Conservation (phyloP, 2,888 invertebrate species). For the Caenorhabditis becei region DNA sequence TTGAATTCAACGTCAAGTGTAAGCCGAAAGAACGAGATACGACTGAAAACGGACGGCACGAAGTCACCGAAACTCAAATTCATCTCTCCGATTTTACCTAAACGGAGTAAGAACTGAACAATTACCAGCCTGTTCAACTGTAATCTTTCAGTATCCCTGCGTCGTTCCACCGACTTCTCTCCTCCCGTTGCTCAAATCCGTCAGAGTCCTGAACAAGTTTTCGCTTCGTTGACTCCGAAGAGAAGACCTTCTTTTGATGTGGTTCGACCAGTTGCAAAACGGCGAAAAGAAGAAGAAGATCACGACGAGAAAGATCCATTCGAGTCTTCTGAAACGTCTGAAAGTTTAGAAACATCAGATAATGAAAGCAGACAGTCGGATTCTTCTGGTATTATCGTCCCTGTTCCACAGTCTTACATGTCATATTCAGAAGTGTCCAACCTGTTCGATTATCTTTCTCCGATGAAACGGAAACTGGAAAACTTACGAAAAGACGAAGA, state of each 20-base stretch:
- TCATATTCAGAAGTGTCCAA: constrained; percentile 36
- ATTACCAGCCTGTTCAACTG: too few species aligned
- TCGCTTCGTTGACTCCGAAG: constrained; percentile 50
- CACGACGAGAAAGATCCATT: constrained; percentile 1
- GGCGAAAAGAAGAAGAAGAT: constrained; percentile 31
- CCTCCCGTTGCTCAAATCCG: constrained; percentile 20
- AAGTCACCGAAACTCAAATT: constrained; percentile 16
- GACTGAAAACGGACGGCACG: constrained; percentile 6
- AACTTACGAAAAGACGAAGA: background rate
- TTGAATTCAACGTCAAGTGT: too few species aligned
- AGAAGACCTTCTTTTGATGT: constrained; percentile 26
- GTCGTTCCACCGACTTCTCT: background rate
- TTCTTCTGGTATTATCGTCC: background rate
- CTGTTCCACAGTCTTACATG: background rate
- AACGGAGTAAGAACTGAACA: too few species aligned
- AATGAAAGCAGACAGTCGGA: background rate
- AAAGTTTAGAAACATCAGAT: constrained; percentile 4
- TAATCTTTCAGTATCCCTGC: constrained; percentile 9
- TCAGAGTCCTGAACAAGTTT: constrained; percentile 54
- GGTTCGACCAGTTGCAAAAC: constrained; percentile 5
- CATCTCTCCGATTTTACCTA: constrained; percentile 22
- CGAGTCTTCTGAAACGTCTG: background rate
- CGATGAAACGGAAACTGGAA: background rate
- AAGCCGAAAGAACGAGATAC: too few species aligned
- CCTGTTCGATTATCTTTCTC: constrained; percentile 32